Percentiles rank a stretch among this genome's conserved stretches.
These are phyloP conservation scores for Sitophilus oryzae DNA, from an alignment of 1,140 invertebrate species.

Conservation along the genomic window DNA sequence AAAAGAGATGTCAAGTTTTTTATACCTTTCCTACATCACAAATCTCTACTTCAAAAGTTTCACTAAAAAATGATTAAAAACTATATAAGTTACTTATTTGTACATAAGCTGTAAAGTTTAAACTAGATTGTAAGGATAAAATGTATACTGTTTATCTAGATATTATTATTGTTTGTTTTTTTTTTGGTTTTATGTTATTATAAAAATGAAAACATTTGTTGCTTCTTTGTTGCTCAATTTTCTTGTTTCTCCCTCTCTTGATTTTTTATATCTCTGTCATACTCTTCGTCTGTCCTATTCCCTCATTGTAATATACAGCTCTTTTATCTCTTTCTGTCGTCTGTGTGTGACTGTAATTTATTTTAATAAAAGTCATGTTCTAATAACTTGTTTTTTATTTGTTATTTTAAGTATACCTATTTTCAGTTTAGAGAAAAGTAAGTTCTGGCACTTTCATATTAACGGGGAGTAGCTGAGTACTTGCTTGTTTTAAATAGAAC, in stretches of 20 bases:
- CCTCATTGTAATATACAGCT: conserved; percentile 42
- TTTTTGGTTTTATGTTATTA: conserved; percentile 39
- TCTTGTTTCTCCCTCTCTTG: conserved; percentile 37
- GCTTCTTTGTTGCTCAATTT: conserved; percentile 47
- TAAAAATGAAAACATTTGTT: conserved; percentile 40
- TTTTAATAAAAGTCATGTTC: conserved; percentile 46
- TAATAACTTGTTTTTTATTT: too few species aligned
- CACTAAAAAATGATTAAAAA: background rate
- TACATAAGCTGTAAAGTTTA: conserved; percentile 43
- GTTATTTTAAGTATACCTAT: too few species aligned
- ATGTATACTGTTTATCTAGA: conserved; percentile 43
- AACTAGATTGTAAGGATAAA: conserved; percentile 42
- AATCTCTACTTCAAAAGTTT: background rate
- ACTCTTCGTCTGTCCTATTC: too few species aligned
- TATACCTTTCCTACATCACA: too few species aligned
- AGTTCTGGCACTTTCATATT: too few species aligned
- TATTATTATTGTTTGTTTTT: conserved; percentile 41
- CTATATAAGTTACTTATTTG: conserved; percentile 25
- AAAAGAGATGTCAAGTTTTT: too few species aligned
- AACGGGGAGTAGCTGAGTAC: too few species aligned
- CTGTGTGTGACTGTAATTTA: conserved; percentile 48
- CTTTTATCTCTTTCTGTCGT: conserved; percentile 36
- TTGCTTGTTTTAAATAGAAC: too few species aligned
- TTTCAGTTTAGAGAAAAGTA: too few species aligned
- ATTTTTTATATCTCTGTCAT: too few species aligned